Percentiles rank a stretch among this genome's conserved stretches.
phyloP scores from a whole-genome alignment of 2,113 vertebrate species.

The Accipiter virgatus region DNA sequence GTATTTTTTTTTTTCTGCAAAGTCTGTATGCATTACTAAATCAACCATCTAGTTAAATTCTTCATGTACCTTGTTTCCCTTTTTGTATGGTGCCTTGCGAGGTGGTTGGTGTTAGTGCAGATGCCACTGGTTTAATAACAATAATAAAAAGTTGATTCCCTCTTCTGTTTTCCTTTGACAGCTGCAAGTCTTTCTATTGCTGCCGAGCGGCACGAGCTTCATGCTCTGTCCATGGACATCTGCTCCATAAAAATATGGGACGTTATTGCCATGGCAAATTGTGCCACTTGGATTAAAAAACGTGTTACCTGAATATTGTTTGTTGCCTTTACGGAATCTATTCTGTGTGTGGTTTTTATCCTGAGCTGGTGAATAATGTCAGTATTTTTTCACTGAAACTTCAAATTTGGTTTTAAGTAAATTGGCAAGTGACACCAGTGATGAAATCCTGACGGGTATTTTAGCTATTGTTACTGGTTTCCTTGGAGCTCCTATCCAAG shows the following conservation, averaged over 20 bases:
- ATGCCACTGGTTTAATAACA: neutral
- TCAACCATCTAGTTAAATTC: neutral
- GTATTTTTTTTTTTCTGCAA: neutral
- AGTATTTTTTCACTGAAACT: neutral
- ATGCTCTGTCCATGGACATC: neutral
- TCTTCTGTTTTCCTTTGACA: slow-evolving; percentile 54
- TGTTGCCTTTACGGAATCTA: neutral
- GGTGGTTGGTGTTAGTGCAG: neutral
- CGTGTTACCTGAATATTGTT: neutral
- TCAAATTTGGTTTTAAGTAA: neutral
- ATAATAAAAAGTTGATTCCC: slow-evolving; percentile 33
- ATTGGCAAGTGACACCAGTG: neutral
- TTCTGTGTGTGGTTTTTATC: neutral
- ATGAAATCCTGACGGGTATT: slow-evolving; percentile 7
- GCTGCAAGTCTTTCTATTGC: slow-evolving; percentile 38
- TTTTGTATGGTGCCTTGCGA: neutral
- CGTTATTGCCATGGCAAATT: neutral
- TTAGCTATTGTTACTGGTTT: slow-evolving; percentile 38
- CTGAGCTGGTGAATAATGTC: neutral
- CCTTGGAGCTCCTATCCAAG: slow-evolving; percentile 1
- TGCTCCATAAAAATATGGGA: slow-evolving; percentile 34
- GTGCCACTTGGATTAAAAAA: slow-evolving; percentile 5
- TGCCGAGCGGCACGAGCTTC: neutral
- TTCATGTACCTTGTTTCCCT: neutral
- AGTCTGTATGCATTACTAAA: neutral